Conservation (phyloP, 2,113 vertebrate genomes). For the Mus pahari region DNA sequence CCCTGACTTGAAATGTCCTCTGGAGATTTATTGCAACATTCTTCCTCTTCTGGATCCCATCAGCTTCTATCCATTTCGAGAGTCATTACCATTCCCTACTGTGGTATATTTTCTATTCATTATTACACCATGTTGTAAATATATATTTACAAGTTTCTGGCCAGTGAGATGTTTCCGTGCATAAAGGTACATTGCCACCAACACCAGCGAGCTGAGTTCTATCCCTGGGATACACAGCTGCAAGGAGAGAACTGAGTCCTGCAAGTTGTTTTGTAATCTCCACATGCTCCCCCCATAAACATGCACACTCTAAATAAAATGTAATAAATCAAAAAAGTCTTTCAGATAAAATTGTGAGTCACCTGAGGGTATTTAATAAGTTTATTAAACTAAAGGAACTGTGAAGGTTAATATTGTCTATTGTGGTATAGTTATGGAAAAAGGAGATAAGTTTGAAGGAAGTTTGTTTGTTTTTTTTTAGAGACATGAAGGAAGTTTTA, state of each 20-base stretch:
- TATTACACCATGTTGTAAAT: background rate
- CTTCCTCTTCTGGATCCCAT: background rate
- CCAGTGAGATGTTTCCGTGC: background rate
- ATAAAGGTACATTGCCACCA: background rate
- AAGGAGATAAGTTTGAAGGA: background rate
- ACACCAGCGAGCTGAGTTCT: background rate
- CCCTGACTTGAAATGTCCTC: conserved; percentile 6
- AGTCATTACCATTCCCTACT: background rate
- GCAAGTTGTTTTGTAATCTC: background rate
- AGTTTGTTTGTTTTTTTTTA: too few species aligned
- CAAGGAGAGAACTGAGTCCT: background rate
- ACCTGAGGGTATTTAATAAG: background rate
- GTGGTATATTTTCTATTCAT: conserved; percentile 19
- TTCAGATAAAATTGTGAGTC: background rate
- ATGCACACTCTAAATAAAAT: background rate
- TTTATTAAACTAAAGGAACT: conserved; percentile 50
- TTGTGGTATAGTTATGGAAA: conserved; percentile 40
- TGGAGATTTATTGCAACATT: too few species aligned
- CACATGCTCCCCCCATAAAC: background rate
- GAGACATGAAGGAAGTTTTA: conserved; percentile 58
- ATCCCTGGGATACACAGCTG: background rate
- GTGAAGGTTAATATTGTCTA: background rate
- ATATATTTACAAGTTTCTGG: background rate
- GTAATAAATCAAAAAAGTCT: background rate
- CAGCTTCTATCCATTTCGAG: background rate